phyloP scores from a whole-genome alignment of 2,888 invertebrate species.

The Scelioninae gen. 1 region DNA sequence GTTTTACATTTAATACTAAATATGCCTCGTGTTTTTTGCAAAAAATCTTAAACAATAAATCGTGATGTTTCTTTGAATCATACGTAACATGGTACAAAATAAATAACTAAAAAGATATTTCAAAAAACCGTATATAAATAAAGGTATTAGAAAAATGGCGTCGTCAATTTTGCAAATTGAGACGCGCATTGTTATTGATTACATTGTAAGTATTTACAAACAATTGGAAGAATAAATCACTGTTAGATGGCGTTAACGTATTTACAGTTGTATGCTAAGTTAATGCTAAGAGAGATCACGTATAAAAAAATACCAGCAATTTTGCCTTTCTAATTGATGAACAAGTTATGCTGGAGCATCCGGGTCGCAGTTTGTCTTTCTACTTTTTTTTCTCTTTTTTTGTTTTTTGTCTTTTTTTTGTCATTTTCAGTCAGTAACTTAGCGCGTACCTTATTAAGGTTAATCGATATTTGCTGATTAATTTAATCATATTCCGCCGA shows the following conservation, averaged over 20 bases:
- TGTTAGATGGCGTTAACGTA: conserved; percentile 59
- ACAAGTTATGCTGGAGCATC: conserved; percentile 54
- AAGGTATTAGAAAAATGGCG: conserved; percentile 13
- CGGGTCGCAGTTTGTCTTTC: conserved; percentile 12
- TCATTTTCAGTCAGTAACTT: conserved; percentile 62
- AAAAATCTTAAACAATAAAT: conserved; percentile 9
- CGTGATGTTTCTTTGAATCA: conserved; percentile 1
- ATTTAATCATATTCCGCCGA: conserved; percentile 72
- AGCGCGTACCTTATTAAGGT: conserved; percentile 51
- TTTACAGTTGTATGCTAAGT: conserved; percentile 60
- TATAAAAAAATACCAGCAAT: conserved; percentile 69
- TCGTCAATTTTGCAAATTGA: background rate
- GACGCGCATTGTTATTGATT: conserved; percentile 8
- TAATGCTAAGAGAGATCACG: conserved; percentile 66
- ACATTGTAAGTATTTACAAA: conserved; percentile 62
- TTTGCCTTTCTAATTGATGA: conserved; percentile 51
- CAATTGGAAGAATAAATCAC: conserved; percentile 64
- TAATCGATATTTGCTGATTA: conserved; percentile 49
- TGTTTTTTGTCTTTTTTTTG: conserved; percentile 17
- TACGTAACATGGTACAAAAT: conserved; percentile 31
- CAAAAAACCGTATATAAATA: conserved; percentile 19
- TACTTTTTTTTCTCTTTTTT: background rate
- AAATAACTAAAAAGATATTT: conserved; percentile 43
- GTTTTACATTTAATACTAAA: no score
- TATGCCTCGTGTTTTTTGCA: background rate